Percentiles rank a stretch among this genome's conserved stretches.
These are phyloP conservation scores for Steatocranus sp. DNA, from an alignment of 2,797 vertebrate species.

Conservation along the genomic window DNA sequence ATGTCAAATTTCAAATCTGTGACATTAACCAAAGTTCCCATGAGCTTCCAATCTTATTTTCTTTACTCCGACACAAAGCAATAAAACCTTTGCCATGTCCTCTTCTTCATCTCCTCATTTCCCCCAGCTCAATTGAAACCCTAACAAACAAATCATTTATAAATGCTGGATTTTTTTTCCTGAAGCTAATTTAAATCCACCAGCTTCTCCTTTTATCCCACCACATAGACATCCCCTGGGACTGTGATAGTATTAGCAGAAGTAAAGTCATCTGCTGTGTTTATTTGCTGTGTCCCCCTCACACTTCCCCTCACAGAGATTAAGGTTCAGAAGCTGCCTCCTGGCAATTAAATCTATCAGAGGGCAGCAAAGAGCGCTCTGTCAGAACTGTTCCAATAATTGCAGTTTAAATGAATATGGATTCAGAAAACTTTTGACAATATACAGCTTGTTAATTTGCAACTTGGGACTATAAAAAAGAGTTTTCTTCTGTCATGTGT, in stretches of 20 bases:
- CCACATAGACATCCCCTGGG: background rate
- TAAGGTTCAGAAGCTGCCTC: conserved; percentile 56
- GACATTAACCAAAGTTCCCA: conserved; percentile 23
- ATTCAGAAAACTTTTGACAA: conserved; percentile 56
- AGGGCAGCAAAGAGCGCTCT: conserved; percentile 56
- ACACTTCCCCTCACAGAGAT: conserved; percentile 42
- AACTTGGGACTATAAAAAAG: conserved; percentile 1
- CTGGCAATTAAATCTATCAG: conserved; percentile 69
- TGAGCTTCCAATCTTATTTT: conserved; percentile 21
- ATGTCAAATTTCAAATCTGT: conserved; percentile 12
- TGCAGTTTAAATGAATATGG: conserved; percentile 66
- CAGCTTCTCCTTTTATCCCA: conserved; percentile 11
- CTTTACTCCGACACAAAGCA: conserved; percentile 15
- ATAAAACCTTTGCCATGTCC: conserved; percentile 14
- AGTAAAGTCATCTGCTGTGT: conserved; percentile 47
- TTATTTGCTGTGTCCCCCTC: conserved; percentile 33
- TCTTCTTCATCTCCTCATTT: conserved; percentile 25
- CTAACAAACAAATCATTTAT: conserved; percentile 44
- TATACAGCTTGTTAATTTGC: conserved; percentile 37
- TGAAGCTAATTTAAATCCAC: conserved; percentile 33
- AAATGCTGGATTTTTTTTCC: conserved; percentile 22
- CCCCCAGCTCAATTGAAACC: conserved; percentile 29
- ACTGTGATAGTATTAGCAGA: conserved; percentile 29
- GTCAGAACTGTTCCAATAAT: conserved; percentile 64
- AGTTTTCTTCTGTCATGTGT: background rate